A percentile compares a stretch with the other conserved stretches of the same genome.
Conservation (phyloP, 1,140 invertebrate species). For the Drosophila nannoptera region DNA sequence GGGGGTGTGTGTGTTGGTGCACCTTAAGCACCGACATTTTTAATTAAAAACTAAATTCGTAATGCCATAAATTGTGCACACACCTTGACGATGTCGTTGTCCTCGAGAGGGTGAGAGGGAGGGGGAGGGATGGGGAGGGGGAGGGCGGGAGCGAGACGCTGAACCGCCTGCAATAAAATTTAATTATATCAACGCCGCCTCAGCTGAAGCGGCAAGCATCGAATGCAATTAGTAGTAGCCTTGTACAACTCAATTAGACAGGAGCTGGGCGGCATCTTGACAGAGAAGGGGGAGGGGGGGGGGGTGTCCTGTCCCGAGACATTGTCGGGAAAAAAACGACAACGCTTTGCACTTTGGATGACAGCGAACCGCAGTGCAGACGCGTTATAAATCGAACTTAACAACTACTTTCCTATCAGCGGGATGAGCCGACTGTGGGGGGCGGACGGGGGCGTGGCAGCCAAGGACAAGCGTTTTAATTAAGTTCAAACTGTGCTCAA, state of each 20-base stretch:
- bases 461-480: constrained; percentile 72
- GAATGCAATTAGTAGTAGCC: constrained; percentile 78
- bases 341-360: constrained; percentile 71
- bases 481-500: constrained; percentile 63
- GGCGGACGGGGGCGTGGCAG: background rate
- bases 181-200: constrained; percentile 68
- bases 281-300: background rate
- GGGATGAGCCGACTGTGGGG: constrained; percentile 9
- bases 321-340: constrained; percentile 24
- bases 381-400: constrained; percentile 69
- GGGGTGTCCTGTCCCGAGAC: constrained; percentile 30
- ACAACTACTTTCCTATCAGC: constrained; percentile 50
- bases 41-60: constrained; percentile 37
- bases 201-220: constrained; percentile 72
- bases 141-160: too few relatives aligned
- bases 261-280: background rate
- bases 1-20: background rate
- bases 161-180: constrained; percentile 55
- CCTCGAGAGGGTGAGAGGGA: background rate
- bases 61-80: constrained; percentile 24
- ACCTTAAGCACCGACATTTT: constrained; percentile 17
- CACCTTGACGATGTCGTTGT: constrained; percentile 45
- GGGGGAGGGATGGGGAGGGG: too few relatives aligned
- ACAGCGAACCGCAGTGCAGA: constrained; percentile 70
- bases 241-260: constrained; percentile 78